Percentiles rank a stretch among this genome's conserved stretches.
These are phyloP conservation scores for Lymantria monacha DNA, from an alignment of 2,888 invertebrate genomes.

Conservation along the genomic window DNA sequence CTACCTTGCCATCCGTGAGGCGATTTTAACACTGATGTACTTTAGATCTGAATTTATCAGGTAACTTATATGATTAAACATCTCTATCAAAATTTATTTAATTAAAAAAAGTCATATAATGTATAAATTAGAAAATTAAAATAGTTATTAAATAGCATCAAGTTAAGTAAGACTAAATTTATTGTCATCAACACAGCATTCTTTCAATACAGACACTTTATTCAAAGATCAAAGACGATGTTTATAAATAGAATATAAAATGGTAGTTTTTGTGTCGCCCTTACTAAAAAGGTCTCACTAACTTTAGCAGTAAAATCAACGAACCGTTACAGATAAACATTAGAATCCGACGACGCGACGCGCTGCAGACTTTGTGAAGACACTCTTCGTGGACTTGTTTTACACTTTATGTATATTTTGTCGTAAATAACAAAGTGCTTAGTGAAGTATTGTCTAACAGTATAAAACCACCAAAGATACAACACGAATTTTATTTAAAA, in stretches of 20 bases:
- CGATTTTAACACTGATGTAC: no score
- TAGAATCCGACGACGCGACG: slow-evolving; percentile 53
- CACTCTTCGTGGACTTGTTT: slow-evolving; percentile 16
- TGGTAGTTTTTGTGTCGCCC: slow-evolving; percentile 52
- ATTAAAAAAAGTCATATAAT: no score
- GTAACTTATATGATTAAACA: no score
- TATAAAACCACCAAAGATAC: not conserved
- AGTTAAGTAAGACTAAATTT: no score
- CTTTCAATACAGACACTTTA: slow-evolving; percentile 6
- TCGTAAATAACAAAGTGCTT: slow-evolving; percentile 23
- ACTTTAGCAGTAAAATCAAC: slow-evolving; percentile 72
- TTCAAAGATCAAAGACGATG: slow-evolving; percentile 26
- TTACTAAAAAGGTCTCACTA: slow-evolving; percentile 51
- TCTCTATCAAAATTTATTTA: no score
- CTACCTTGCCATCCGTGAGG: no score
- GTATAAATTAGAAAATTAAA: no score
- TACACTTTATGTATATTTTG: slow-evolving; percentile 29
- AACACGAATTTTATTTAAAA: not conserved
- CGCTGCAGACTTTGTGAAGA: slow-evolving; percentile 39
- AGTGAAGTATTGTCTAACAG: slow-evolving; percentile 1
- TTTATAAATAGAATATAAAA: slow-evolving; percentile 43
- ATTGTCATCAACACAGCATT: no score
- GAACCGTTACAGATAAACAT: slow-evolving; percentile 72
- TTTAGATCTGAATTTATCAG: no score
- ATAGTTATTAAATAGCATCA: no score